These are phyloP conservation scores for Dipodomys ordii DNA, from an alignment of 2,113 vertebrate species.

Conservation along the genomic window DNA sequence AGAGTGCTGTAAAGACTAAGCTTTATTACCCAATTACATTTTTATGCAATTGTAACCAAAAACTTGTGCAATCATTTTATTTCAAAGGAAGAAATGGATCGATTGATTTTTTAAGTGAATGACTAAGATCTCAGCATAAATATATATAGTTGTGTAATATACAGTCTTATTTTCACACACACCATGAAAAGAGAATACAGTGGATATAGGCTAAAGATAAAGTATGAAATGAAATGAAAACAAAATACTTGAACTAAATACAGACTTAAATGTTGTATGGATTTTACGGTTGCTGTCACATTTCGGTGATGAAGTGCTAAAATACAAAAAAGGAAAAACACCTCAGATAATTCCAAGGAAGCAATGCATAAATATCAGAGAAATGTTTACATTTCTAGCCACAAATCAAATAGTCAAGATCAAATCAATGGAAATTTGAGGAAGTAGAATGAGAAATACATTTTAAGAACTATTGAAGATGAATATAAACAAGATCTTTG, in stretches of 20 bases:
- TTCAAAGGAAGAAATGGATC: constrained; percentile 60
- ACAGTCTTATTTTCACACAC: constrained; percentile 46
- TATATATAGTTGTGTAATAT: constrained; percentile 3
- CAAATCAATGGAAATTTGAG: background rate
- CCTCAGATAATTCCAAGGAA: constrained; percentile 35
- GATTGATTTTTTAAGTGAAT: constrained; percentile 74
- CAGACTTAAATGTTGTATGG: constrained; percentile 46
- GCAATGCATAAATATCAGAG: background rate
- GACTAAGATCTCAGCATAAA: constrained; percentile 51
- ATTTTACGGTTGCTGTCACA: constrained; percentile 54
- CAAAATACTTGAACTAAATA: constrained; percentile 54
- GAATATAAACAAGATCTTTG: background rate
- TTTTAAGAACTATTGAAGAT: background rate
- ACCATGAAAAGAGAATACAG: background rate
- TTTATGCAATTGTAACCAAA: constrained; percentile 75
- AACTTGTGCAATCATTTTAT: constrained; percentile 69
- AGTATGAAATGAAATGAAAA: constrained; percentile 31
- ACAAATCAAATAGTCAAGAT: background rate
- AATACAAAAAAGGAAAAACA: constrained; percentile 35
- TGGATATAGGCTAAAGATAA: background rate
- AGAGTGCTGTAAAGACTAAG: constrained; percentile 40
- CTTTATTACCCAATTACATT: constrained; percentile 80
- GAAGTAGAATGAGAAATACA: background rate
- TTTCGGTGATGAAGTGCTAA: constrained; percentile 25
- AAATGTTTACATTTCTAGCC: constrained; percentile 11